Percentiles rank a stretch among this genome's conserved stretches.
These are phyloP conservation scores for Henicopernis longicauda DNA, from an alignment of 2,113 vertebrate genomes.

Conservation along the genomic window DNA sequence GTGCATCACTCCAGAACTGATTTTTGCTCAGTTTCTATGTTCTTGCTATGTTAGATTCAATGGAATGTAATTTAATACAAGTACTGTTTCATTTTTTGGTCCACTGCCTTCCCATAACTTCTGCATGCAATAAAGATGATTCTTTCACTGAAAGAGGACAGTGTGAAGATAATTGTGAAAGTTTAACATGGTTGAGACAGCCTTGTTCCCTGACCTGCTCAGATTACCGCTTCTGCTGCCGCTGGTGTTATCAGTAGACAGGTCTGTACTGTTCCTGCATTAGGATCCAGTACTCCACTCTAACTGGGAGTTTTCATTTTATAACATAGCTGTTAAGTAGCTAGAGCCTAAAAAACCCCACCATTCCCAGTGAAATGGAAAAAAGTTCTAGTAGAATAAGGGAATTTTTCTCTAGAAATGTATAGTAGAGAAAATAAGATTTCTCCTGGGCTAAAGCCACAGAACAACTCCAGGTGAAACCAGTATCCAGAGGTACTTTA, in stretches of 20 bases:
- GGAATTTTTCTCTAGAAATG: not conserved
- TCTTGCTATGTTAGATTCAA: not conserved
- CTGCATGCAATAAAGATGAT: not conserved
- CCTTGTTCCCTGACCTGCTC: not conserved
- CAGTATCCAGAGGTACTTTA: not conserved
- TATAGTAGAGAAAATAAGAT: not conserved
- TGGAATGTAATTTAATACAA: not conserved
- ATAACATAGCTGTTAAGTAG: not conserved
- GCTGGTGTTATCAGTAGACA: not conserved
- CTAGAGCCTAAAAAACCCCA: fast-evolving
- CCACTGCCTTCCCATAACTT: not conserved
- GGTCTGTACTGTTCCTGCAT: not conserved
- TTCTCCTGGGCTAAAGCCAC: not conserved
- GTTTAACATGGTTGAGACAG: not conserved
- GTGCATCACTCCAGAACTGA: not conserved
- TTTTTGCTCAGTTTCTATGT: not conserved
- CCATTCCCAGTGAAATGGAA: not conserved
- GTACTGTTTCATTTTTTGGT: not conserved
- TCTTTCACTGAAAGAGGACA: not conserved
- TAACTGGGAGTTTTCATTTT: not conserved
- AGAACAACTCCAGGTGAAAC: not conserved
- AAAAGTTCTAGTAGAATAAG: not conserved
- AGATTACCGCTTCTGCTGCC: not conserved
- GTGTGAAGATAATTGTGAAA: not conserved
- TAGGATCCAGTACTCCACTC: not conserved